These are phyloP conservation scores for Drosophila pseudotakahashii DNA, from an alignment of 2,888 invertebrate genomes.

Conservation along the genomic window DNA sequence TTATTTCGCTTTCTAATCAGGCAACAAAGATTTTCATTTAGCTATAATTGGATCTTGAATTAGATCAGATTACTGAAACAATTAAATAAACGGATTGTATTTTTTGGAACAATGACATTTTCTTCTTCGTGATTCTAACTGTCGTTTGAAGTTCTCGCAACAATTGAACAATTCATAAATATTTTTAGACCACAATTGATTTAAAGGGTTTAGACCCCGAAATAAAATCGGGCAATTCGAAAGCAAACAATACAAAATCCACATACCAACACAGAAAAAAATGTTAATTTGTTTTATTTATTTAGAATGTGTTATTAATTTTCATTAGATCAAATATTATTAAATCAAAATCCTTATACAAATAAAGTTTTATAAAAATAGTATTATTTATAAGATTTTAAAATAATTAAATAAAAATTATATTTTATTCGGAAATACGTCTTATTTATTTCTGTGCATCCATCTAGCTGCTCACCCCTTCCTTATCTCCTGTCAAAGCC, in stretches of 20 bases:
- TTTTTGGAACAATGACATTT: slow-evolving; percentile 7
- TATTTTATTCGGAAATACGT: no score
- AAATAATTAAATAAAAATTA: neutral
- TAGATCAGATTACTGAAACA: slow-evolving; percentile 4
- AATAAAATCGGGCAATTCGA: neutral
- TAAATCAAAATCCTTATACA: no score
- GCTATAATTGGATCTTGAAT: neutral
- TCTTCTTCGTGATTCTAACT: neutral
- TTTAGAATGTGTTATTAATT: no score
- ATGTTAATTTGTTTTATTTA: no score
- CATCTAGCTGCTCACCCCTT: neutral
- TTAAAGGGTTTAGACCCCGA: neutral
- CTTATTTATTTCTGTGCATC: neutral
- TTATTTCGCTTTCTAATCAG: slow-evolving; percentile 20
- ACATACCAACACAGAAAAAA: neutral
- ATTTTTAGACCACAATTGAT: slow-evolving; percentile 3
- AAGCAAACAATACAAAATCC: neutral
- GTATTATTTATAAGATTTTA: neutral
- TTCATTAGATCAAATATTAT: neutral
- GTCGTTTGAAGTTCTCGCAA: neutral
- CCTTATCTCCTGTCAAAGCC: slow-evolving; percentile 28
- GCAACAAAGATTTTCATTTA: slow-evolving; percentile 36
- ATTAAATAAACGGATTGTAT: slow-evolving; percentile 4
- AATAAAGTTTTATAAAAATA: no score
- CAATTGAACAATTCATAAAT: slow-evolving; percentile 18